phyloP scores from a whole-genome alignment of 2,888 invertebrate genomes.

The Lycocerus yunnanus region DNA sequence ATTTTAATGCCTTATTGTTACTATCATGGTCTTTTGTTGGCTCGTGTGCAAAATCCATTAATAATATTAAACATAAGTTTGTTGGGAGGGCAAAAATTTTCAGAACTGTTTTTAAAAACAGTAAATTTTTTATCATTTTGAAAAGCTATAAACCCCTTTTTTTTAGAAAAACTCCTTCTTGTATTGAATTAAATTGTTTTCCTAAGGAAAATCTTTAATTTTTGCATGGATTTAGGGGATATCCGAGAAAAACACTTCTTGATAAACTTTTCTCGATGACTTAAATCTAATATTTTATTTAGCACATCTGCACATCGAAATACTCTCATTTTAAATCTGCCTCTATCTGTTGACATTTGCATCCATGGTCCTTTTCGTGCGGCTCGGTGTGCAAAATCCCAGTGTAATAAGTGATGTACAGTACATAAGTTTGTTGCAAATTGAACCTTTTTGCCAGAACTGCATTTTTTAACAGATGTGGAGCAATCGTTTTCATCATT shows the following conservation, averaged over 20 bases:
- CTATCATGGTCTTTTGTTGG: background rate
- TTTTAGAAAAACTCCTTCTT: slow-evolving; percentile 3
- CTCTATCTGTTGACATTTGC: slow-evolving; percentile 58
- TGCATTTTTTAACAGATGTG: background rate
- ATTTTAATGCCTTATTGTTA: too few species aligned
- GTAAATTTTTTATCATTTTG: background rate
- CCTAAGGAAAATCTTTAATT: background rate
- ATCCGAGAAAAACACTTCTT: slow-evolving; percentile 48
- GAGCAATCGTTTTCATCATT: background rate
- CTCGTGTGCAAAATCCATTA: too few species aligned
- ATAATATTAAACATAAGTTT: background rate
- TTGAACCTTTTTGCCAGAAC: slow-evolving; percentile 52
- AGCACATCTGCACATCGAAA: slow-evolving; percentile 45
- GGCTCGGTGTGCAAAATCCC: slow-evolving; percentile 61
- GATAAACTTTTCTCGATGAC: slow-evolving; percentile 53
- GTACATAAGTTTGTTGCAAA: slow-evolving; percentile 54
- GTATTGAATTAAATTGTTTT: background rate
- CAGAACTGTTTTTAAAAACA: too few species aligned
- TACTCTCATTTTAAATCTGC: slow-evolving; percentile 57
- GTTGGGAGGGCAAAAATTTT: background rate
- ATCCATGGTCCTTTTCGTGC: slow-evolving; percentile 65
- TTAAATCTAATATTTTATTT: slow-evolving; percentile 43
- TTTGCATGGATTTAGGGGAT: background rate
- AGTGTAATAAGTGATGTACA: slow-evolving; percentile 59
- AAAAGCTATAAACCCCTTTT: background rate